phyloP scores from a whole-genome alignment of 2,113 vertebrate genomes.

The Cranoglanis bouderius region DNA sequence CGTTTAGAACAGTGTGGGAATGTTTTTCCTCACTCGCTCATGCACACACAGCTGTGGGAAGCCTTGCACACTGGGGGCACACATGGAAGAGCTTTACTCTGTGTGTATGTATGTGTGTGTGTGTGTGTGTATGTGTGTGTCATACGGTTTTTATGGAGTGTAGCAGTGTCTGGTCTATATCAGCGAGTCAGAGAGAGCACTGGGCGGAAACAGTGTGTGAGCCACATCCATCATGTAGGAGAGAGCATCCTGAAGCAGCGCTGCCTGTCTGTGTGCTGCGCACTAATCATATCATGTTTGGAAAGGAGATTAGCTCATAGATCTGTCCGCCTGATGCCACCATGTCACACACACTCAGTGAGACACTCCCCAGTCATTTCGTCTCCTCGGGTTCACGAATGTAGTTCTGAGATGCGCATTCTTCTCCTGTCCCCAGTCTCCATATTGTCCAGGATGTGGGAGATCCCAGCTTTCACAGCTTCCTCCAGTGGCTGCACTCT shows the following conservation, averaged over 20 bases:
- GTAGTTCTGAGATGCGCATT: background rate
- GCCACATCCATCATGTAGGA: conserved; percentile 48
- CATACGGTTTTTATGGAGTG: conserved; percentile 30
- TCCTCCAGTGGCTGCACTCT: conserved; percentile 21
- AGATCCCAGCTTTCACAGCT: conserved; percentile 58
- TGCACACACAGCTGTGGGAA: conserved; percentile 55
- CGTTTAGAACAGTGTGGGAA: conserved; percentile 30
- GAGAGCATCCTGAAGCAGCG: conserved; percentile 56
- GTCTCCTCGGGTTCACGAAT: background rate
- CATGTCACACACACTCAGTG: conserved; percentile 12
- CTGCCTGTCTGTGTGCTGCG: conserved; percentile 67
- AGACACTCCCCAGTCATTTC: background rate
- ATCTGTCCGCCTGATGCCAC: conserved; percentile 68
- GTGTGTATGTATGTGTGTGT: conserved; percentile 36
- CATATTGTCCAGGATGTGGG: conserved; percentile 68
- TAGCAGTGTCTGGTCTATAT: conserved; percentile 49
- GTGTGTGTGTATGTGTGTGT: conserved; percentile 40
- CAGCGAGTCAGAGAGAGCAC: conserved; percentile 38
- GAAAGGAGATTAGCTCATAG: conserved; percentile 73
- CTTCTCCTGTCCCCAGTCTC: conserved; percentile 56
- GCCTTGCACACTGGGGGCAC: conserved; percentile 45
- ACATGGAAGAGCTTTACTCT: conserved; percentile 53
- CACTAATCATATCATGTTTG: conserved; percentile 76
- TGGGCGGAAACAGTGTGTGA: conserved; percentile 45
- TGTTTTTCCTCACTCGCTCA: conserved; percentile 48